phyloP scores from a whole-genome alignment of 1,140 invertebrate genomes.

The Lepidotrigona ventralis region DNA sequence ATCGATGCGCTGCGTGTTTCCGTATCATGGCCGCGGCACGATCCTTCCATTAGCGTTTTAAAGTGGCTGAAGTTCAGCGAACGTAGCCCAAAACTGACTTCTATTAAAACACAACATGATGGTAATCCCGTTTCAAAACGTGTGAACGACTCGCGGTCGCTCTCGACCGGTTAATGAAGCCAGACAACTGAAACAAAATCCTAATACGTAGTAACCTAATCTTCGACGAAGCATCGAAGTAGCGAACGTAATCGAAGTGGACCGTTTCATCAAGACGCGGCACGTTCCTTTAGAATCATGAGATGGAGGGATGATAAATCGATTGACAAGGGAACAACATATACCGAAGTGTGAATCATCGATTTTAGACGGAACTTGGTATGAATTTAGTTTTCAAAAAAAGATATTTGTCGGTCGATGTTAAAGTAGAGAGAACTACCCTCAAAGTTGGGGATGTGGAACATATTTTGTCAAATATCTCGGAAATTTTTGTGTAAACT shows the following conservation, averaged over 20 bases:
- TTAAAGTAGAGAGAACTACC: too few relatives aligned
- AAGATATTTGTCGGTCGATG: too few relatives aligned
- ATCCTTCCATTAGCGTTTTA: constrained; percentile 33
- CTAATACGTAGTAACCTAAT: constrained; percentile 13
- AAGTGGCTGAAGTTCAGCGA: constrained; percentile 19
- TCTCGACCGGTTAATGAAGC: constrained; percentile 24
- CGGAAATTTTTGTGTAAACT: too few relatives aligned
- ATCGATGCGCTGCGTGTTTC: not conserved
- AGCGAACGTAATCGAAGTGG: not conserved
- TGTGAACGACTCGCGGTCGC: not conserved
- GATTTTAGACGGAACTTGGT: too few relatives aligned
- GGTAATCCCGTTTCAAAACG: constrained; percentile 25
- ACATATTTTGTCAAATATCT: too few relatives aligned
- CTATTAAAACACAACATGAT: constrained; percentile 27
- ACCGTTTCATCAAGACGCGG: constrained; percentile 1
- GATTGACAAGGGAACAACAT: not conserved
- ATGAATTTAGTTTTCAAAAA: too few relatives aligned
- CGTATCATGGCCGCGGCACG: not conserved
- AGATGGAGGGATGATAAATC: constrained; percentile 44
- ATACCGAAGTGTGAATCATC: too few relatives aligned
- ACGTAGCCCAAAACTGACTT: constrained; percentile 28
- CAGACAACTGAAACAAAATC: constrained; percentile 34
- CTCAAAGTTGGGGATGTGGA: too few relatives aligned
- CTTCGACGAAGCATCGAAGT: not conserved
- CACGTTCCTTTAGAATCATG: constrained; percentile 39